Conservation (phyloP, 1,140 invertebrate species). For the Pseudomyrmex flavicornis region DNA sequence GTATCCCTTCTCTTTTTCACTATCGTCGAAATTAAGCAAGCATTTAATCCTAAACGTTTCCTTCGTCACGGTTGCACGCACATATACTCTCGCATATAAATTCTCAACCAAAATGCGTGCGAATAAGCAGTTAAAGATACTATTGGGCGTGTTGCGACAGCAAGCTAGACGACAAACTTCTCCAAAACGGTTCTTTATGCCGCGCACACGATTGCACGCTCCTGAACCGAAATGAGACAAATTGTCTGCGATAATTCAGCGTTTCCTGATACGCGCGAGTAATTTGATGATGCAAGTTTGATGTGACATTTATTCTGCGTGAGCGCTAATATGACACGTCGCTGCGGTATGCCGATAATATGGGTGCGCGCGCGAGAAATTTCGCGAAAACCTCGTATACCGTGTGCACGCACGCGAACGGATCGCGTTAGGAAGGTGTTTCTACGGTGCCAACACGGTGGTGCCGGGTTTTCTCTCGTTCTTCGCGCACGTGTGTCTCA, state of each 20-base stretch:
- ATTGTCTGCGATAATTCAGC: conserved; percentile 14
- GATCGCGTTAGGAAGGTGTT: conserved; percentile 61
- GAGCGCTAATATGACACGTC: background rate
- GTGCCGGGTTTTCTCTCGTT: conserved; percentile 41
- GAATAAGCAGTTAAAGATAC: conserved; percentile 25
- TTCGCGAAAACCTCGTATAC: conserved; percentile 55
- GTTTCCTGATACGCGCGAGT: background rate
- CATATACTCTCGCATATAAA: background rate
- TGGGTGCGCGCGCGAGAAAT: conserved; percentile 49
- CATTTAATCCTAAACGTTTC: conserved; percentile 36
- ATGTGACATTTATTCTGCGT: background rate
- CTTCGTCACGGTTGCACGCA: conserved; percentile 21
- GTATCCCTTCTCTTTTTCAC: background rate
- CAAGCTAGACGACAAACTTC: conserved; percentile 15
- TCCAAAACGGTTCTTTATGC: background rate
- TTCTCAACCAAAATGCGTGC: conserved; percentile 8
- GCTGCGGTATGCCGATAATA: conserved; percentile 30
- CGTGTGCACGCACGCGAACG: conserved; percentile 40
- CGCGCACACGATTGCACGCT: conserved; percentile 8
- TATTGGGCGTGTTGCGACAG: background rate
- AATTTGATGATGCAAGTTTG: conserved; percentile 3
- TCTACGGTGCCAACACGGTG: conserved; percentile 14
- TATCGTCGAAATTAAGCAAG: conserved; percentile 27
- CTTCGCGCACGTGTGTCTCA: conserved; percentile 45
- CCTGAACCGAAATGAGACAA: background rate